Conservation (phyloP, 2,888 invertebrate species). For the Nineta flava region DNA sequence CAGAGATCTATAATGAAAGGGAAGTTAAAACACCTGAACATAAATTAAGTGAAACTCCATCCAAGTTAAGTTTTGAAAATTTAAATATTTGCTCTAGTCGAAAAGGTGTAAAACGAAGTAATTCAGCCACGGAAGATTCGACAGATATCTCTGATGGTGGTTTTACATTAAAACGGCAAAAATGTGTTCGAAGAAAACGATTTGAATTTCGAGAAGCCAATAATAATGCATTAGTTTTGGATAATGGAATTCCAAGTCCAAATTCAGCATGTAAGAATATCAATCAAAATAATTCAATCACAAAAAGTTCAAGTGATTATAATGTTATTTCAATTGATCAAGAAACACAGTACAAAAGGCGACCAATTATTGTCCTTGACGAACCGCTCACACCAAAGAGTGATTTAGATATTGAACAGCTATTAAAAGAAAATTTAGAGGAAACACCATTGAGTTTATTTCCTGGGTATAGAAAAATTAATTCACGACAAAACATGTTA, state of each 20-base stretch:
- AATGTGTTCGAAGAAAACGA: constrained; percentile 36
- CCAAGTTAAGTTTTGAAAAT: too few relatives aligned
- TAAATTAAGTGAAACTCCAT: constrained; percentile 10
- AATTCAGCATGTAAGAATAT: constrained; percentile 1
- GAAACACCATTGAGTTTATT: constrained; percentile 7
- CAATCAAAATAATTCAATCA: constrained; percentile 4
- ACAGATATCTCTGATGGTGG: constrained; percentile 15
- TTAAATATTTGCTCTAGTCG: constrained; percentile 2
- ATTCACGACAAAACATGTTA: constrained; percentile 9
- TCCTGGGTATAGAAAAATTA: constrained; percentile 3
- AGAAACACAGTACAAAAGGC: constrained; percentile 10
- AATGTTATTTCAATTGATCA: constrained; percentile 9
- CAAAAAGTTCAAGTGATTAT: constrained; percentile 1
- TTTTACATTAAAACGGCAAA: constrained; percentile 34
- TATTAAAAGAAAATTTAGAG: constrained; percentile 8
- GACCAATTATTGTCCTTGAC: constrained; percentile 11
- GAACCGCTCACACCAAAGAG: constrained; percentile 1
- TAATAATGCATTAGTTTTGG: constrained; percentile 10
- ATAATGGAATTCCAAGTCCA: constrained; percentile 7
- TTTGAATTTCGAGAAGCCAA: constrained; percentile 7
- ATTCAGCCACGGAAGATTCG: background rate
- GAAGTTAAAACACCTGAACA: constrained; percentile 33
- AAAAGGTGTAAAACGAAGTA: constrained; percentile 12
- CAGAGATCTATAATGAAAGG: constrained; percentile 30
- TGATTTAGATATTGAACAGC: constrained; percentile 5